Percentiles rank a stretch among this genome's conserved stretches.
These are phyloP conservation scores for Rotaria macrura DNA, from an alignment of 2,888 invertebrate genomes.

Conservation along the genomic window DNA sequence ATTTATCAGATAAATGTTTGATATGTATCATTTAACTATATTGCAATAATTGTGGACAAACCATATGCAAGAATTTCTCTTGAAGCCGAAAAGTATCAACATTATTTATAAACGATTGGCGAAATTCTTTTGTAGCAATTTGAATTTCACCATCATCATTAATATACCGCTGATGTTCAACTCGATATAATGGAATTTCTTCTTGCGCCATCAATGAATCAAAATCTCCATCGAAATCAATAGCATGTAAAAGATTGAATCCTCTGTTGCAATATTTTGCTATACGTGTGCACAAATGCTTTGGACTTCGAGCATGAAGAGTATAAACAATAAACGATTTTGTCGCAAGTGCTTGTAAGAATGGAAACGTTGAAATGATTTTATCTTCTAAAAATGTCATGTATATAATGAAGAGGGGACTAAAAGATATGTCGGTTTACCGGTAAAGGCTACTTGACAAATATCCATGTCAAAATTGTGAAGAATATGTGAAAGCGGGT, in stretches of 20 bases:
- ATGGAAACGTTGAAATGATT: neutral
- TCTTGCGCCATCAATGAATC: neutral
- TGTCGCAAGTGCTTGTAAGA: neutral
- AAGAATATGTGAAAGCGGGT: neutral
- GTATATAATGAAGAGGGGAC: neutral
- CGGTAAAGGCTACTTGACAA: neutral
- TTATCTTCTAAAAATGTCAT: neutral
- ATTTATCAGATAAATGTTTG: no score
- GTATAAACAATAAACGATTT: neutral
- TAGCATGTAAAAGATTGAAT: neutral
- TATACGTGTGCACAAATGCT: neutral
- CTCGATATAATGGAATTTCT: neutral
- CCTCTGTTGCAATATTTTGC: neutral
- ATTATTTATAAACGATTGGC: neutral
- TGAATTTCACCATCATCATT: neutral
- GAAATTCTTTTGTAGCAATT: neutral
- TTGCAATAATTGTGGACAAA: neutral
- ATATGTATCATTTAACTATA: neutral
- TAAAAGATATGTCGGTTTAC: neutral
- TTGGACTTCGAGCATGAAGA: neutral
- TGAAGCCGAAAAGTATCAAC: neutral
- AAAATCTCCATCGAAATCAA: neutral
- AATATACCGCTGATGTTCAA: neutral
- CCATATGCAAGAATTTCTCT: neutral
- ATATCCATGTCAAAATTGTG: slow-evolving; percentile 6